Conservation (phyloP, 1,140 invertebrate genomes). For the Scaptodrosophila lebanonensis region DNA sequence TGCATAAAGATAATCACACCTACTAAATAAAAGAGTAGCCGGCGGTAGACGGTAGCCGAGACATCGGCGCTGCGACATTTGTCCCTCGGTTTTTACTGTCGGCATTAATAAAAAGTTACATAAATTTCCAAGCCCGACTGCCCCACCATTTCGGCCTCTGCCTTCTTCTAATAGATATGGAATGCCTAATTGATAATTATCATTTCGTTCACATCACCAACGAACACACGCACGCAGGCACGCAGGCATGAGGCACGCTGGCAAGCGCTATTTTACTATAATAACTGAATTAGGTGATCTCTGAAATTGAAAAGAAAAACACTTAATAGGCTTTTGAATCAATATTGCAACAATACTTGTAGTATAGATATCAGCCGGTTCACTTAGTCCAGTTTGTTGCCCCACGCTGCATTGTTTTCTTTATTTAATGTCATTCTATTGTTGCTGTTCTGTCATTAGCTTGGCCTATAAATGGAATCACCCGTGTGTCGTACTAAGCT, state of each 20-base stretch:
- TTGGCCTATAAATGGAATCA: too few relatives aligned
- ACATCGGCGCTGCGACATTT: conserved; percentile 33
- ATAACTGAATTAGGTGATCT: conserved; percentile 26
- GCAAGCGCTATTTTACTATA: not conserved
- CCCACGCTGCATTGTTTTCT: too few relatives aligned
- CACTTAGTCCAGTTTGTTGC: too few relatives aligned
- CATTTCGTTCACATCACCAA: conserved; percentile 66
- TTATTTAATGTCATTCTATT: too few relatives aligned
- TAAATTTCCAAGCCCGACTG: conserved; percentile 57
- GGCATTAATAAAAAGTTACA: conserved; percentile 68
- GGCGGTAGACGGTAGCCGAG: conserved; percentile 25
- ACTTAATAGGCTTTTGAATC: too few relatives aligned
- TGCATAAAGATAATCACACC: conserved; percentile 73
- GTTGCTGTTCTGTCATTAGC: too few relatives aligned
- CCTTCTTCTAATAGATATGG: conserved; percentile 34
- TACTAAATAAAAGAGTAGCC: conserved; percentile 61
- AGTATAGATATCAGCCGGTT: too few relatives aligned
- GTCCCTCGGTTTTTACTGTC: conserved; percentile 70
- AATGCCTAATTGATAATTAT: conserved; percentile 76
- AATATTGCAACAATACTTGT: too few relatives aligned
- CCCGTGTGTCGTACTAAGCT: too few relatives aligned
- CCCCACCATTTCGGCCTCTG: conserved; percentile 15
- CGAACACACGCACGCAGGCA: too few relatives aligned
- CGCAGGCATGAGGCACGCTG: too few relatives aligned
- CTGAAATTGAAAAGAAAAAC: too few relatives aligned